Evolutionary conservation across 1,140 invertebrate genomes (phyloP), one percentile per base, ranked within the genome.

Genomic region (Drosophila repleta): DNA sequence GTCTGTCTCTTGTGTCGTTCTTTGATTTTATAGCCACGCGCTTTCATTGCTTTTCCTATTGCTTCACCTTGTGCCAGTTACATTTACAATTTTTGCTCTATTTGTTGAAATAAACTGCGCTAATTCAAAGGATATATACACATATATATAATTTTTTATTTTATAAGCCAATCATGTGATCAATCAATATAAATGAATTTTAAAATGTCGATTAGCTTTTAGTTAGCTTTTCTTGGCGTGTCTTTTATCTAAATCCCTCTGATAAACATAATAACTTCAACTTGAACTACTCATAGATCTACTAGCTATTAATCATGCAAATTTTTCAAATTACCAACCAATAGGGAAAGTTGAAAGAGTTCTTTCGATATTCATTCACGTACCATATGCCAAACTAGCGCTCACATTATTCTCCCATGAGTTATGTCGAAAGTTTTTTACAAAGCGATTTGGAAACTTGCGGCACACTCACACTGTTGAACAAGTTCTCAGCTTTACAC

Each of bases 341-440:
- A 26, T 46, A 55, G 7, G 10, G 15, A 45, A 53, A 48, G 26
- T 61, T 67, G 15, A 32, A 8, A 41, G 4, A 5, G 21, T 48
- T 58, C 39, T 41, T 8, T 18, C 10, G 39, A 63, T 45, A 41
- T 52, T 35, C 13, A 60, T 68, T 26, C 51, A 56, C 20, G 8
- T 62, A 45, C 35, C 64, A 68, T 68, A 67, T 61, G 80, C 61
- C 60, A 39, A 73, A 52, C 68, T 61, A 63, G 49, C 43, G 48
- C 43, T 57, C 39, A 37, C 35, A 58, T 41, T 71, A 43, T 69
- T 71, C 20, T 53, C 43, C 46, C 45, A 58, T 78, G 82, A 85
- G 48, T 85, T 82, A 85, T 85, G 78, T 71, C 8, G 21, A 75
- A 85, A 85, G 63, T 85, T 85, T 71, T 39, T 3, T 53, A 71